Evolutionary conservation across 2,888 invertebrate genomes (phyloP), one percentile per base, ranked within the genome.

Genomic region (Diachrysia chrysitis): DNA sequence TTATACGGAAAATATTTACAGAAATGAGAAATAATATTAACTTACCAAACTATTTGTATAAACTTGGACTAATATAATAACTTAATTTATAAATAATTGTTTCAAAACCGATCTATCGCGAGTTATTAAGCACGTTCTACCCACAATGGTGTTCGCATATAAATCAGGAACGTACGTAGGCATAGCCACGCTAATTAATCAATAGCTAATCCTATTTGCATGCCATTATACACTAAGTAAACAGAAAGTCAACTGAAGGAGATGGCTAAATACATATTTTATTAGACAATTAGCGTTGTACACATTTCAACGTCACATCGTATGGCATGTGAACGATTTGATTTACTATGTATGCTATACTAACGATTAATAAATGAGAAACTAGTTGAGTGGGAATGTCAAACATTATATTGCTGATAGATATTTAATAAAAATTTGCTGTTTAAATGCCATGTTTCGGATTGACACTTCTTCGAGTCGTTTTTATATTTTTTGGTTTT

Each of bases 261-360:
- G 68, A 79, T 63, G 58, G 51, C 70, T 70, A 66, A 70, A 75
- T 81, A 75, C 73, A 81, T 81, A 81, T 81, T 79, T 81, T 78
- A 81, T 75, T 63, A 71, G 73, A 76, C 70, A 81, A 78, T 81
- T 79, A 81, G 66, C 66, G 58, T 25, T 53, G 61, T 57, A 68
- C 66, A 64, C 63, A 60, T 69, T 59, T 66, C 58, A 54, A 54
- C 55, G 46, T 63, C 19, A 51, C 12, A 21, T 29, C 35, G 53
- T 60, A 48, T 53, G 42, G n/a, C 56, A 51, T 64, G 19, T 23
- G 17, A 56, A 16, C 14, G 32, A 68, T 63, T 65, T 72, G 62
- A 55, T 63, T 68, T 62, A 17, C 48, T 46, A 7, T 21, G 42
- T 55, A n/a, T n/a, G n/a, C n/a, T n/a, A n/a, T n/a, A n/a, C 59